Percentiles rank a stretch among this genome's conserved stretches.
These are phyloP conservation scores for Acropora tenuis DNA, from an alignment of 64 coral and sea anemone genomes.

Conservation along the genomic window DNA sequence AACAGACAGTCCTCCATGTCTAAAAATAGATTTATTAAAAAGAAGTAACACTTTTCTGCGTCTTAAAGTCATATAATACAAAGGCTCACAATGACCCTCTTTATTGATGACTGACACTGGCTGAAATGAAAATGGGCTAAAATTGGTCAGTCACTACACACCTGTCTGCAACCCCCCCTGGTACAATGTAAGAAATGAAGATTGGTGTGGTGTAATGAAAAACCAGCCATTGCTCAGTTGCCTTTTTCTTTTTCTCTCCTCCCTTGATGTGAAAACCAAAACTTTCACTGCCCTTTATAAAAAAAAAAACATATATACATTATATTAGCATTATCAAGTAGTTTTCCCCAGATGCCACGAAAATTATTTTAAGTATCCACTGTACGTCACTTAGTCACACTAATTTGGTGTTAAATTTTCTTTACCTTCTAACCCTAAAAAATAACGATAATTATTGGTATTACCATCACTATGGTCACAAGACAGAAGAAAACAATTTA, in stretches of 20 bases:
- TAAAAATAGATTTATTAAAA: not conserved
- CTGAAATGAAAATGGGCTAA: not conserved
- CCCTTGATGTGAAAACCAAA: conserved; percentile 94
- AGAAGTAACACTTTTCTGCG: not conserved
- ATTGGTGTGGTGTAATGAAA: conserved; percentile 77
- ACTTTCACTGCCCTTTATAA: conserved; percentile 21
- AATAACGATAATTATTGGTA: no score
- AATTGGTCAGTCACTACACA: not conserved
- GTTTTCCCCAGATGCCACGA: no score
- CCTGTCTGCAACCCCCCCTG: conserved; percentile 63
- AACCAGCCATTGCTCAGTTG: conserved; percentile 77
- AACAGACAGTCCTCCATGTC: conserved; percentile 64
- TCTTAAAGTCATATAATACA: not conserved
- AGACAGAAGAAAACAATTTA: no score
- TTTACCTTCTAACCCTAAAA: no score
- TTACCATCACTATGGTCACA: no score
- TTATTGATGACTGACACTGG: not conserved
- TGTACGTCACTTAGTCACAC: no score
- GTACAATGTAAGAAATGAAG: conserved; percentile 71
- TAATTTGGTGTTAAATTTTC: no score
- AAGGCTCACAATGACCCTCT: no score
- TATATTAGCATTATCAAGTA: no score
- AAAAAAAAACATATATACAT: not conserved
- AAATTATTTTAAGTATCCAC: no score
- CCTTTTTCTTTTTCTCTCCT: conserved; percentile 74